Conservation (phyloP, 2,113 vertebrate species). For the Loxodonta africana region DNA sequence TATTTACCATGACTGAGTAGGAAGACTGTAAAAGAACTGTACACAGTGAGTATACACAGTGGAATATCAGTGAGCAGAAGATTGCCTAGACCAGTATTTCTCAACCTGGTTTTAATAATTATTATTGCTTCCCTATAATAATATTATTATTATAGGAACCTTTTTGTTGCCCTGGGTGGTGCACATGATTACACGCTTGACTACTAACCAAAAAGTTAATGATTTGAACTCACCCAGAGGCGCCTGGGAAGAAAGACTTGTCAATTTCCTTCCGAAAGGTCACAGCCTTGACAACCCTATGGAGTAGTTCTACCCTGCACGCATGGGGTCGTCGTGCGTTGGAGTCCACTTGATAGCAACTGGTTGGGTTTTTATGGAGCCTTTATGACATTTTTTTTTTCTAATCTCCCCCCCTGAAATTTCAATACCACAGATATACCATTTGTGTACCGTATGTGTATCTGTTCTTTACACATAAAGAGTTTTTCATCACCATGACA, state of each 20-base stretch:
- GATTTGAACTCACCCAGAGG: background rate
- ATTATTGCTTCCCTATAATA: background rate
- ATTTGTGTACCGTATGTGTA: too few species aligned
- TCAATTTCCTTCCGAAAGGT: background rate
- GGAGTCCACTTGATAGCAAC: background rate
- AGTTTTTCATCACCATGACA: background rate
- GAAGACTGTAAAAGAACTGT: background rate
- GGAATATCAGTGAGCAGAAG: background rate
- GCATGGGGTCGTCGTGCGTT: background rate
- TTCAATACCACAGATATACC: background rate
- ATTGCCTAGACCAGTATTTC: background rate
- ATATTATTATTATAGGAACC: background rate
- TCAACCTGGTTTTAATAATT: background rate
- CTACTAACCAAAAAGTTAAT: background rate
- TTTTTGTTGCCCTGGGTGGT: background rate
- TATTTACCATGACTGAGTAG: background rate
- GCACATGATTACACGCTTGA: background rate
- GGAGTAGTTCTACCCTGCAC: background rate
- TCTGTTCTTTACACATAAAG: background rate
- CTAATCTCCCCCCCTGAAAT: background rate
- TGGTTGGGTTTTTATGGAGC: background rate
- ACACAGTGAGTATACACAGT: background rate
- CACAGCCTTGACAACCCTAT: too few species aligned
- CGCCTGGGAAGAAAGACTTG: background rate
- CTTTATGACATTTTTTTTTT: background rate